Conservation (phyloP, 2,113 vertebrate genomes). For the Melanotaenia duboulayi region DNA sequence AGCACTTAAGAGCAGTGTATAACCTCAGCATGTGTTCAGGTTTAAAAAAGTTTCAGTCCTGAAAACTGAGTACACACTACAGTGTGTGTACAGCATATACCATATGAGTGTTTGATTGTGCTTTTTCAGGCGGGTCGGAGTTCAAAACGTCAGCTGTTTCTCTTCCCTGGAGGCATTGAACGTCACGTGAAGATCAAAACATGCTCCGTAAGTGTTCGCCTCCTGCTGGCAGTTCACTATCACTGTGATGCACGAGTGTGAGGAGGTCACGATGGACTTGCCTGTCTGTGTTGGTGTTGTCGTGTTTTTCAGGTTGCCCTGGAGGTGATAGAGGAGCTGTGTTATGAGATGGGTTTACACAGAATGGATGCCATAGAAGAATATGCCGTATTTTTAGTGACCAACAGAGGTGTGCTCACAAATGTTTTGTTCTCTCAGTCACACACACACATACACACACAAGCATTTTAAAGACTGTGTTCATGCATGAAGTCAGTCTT, state of each 20-base stretch:
- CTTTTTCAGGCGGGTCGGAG: conserved; percentile 90
- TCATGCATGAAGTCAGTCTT: background rate
- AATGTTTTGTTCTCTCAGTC: background rate
- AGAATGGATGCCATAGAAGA: conserved; percentile 88
- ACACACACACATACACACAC: conserved; percentile 4
- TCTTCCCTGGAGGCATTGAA: conserved; percentile 93
- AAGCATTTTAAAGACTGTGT: background rate
- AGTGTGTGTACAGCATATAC: background rate
- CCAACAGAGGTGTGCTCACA: conserved; percentile 82
- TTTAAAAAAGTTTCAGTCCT: background rate
- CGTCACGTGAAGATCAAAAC: conserved; percentile 96
- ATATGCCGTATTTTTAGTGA: conserved; percentile 92
- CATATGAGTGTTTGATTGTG: conserved; percentile 9
- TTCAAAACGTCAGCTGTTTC: conserved; percentile 95
- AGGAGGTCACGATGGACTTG: background rate
- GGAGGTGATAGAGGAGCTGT: conserved; percentile 93
- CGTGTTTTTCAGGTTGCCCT: conserved; percentile 86
- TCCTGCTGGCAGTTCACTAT: background rate
- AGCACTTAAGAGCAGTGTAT: background rate
- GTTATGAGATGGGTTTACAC: conserved; percentile 92
- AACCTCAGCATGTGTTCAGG: background rate
- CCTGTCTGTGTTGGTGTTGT: background rate
- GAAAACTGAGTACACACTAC: background rate
- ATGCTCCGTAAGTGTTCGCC: conserved; percentile 85
- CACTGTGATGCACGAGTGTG: background rate